Conservation (phyloP, 1,140 invertebrate genomes). For the Drosophila sproati region DNA sequence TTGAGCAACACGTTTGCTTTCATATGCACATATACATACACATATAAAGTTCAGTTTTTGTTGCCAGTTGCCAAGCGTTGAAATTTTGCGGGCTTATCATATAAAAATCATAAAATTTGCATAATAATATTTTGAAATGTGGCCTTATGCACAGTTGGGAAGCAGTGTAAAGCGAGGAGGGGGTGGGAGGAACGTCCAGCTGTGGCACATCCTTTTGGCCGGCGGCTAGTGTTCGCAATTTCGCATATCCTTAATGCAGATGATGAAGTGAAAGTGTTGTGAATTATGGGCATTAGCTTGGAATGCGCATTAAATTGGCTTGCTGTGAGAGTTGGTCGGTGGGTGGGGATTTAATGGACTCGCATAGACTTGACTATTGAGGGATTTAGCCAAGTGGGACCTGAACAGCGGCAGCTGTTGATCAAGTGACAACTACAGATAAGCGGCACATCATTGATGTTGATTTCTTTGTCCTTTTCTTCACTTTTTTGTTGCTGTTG, state of each 20-base stretch:
- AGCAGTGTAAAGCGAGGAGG: not conserved
- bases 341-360: slow-evolving; percentile 51
- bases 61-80: slow-evolving; percentile 42
- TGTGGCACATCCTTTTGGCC: slow-evolving; percentile 56
- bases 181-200: slow-evolving; percentile 48
- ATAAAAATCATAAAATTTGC: slow-evolving; percentile 81
- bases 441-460: slow-evolving; percentile 52
- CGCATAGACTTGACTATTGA: slow-evolving; percentile 49
- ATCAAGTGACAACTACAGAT: slow-evolving; percentile 71
- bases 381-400: slow-evolving; percentile 63
- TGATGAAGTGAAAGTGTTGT: slow-evolving; percentile 81
- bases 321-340: not conserved
- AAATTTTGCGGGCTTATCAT: slow-evolving; percentile 81
- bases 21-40: slow-evolving; percentile 56
- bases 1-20: slow-evolving; percentile 45
- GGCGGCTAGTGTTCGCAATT: slow-evolving; percentile 25
- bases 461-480: slow-evolving; percentile 19
- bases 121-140: slow-evolving; percentile 79
- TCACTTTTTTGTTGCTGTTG: slow-evolving; percentile 11
- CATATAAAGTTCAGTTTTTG: not conserved
- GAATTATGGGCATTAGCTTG: slow-evolving; percentile 67
- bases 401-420: slow-evolving; percentile 62
- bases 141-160: slow-evolving; percentile 28
- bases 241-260: slow-evolving; percentile 44
- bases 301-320: slow-evolving; percentile 46